Conservation (phyloP, 2,888 invertebrate species). For the Ditula angustiorana region DNA sequence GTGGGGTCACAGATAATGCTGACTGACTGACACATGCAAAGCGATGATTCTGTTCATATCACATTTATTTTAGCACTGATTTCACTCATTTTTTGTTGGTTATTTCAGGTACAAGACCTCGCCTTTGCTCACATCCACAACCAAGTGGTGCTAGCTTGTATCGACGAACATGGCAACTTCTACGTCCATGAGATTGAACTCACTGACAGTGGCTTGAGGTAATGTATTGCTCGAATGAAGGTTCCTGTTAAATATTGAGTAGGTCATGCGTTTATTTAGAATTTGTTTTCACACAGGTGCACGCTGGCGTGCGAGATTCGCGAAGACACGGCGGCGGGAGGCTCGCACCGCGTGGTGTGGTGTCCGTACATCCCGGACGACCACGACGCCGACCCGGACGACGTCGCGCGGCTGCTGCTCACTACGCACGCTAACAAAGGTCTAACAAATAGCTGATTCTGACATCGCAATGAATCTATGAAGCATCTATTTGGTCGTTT, state of each 20-base stretch:
- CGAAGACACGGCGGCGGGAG: constrained; percentile 67
- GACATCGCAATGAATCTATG: too few relatives aligned
- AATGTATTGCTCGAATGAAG: too few relatives aligned
- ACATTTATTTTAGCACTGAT: too few relatives aligned
- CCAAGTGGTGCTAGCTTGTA: constrained; percentile 93
- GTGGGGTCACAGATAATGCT: too few relatives aligned
- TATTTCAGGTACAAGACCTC: constrained; percentile 92
- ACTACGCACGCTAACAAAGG: constrained; percentile 91
- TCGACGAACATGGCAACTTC: constrained; percentile 94
- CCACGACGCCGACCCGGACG: constrained; percentile 87
- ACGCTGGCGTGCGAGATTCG: constrained; percentile 86
- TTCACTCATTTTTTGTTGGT: constrained; percentile 26
- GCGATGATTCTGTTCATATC: too few relatives aligned
- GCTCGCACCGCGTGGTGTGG: constrained; percentile 91
- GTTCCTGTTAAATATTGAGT: too few relatives aligned
- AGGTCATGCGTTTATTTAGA: too few relatives aligned
- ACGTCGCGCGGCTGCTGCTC: constrained; percentile 91
- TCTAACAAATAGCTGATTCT: constrained; percentile 43
- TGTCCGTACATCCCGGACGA: constrained; percentile 95
- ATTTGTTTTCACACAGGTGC: constrained; percentile 68
- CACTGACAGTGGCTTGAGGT: constrained; percentile 84
- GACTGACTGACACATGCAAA: too few relatives aligned
- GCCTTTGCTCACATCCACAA: constrained; percentile 94
- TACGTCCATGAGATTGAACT: constrained; percentile 92
- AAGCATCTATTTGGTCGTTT: too few relatives aligned